A percentile compares a stretch with the other conserved stretches of the same genome.
Conservation (phyloP, 1,140 invertebrate genomes). For the Myzus persicae region DNA sequence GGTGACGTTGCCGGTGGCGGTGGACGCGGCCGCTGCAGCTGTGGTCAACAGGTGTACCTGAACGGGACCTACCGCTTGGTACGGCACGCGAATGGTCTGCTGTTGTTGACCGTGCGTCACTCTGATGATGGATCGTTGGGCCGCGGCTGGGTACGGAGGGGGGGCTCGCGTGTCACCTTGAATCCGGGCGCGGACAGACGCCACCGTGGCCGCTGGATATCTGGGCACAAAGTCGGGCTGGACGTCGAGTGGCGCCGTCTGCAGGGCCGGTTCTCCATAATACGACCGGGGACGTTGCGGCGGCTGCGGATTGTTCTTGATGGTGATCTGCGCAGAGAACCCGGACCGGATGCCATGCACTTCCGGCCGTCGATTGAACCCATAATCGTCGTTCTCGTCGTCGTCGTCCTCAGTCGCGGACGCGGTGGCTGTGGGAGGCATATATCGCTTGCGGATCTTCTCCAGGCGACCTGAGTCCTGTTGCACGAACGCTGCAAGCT, state of each 20-base stretch:
- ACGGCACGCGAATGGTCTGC: conserved; percentile 63
- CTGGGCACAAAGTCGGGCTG: conserved; percentile 60
- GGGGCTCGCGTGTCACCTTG: not conserved
- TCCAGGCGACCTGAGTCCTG: conserved; percentile 83
- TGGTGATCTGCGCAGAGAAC: conserved; percentile 80
- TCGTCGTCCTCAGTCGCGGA: conserved; percentile 65
- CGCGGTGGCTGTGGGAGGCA: not conserved
- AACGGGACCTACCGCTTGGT: conserved; percentile 63
- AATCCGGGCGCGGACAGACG: not conserved
- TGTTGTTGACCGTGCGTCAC: conserved; percentile 62
- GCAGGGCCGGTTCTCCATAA: conserved; percentile 63
- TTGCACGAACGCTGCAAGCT: conserved; percentile 82
- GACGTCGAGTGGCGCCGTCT: conserved; percentile 65
- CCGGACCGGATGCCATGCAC: conserved; percentile 81
- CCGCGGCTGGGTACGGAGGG: conserved; percentile 59
- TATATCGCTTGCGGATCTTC: conserved; percentile 77
- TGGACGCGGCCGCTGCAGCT: conserved; percentile 48
- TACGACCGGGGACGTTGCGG: conserved; percentile 68
- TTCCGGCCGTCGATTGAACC: conserved; percentile 85
- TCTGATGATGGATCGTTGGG: conserved; percentile 61
- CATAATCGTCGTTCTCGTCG: conserved; percentile 87
- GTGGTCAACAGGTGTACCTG: conserved; percentile 63
- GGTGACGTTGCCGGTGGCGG: conserved; percentile 52
- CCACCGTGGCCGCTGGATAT: conserved; percentile 30
- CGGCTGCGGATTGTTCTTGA: conserved; percentile 74